Percentiles rank a stretch among this genome's conserved stretches.
phyloP scores from a whole-genome alignment of 1,140 invertebrate species.

The Lasioglossum baleicum region DNA sequence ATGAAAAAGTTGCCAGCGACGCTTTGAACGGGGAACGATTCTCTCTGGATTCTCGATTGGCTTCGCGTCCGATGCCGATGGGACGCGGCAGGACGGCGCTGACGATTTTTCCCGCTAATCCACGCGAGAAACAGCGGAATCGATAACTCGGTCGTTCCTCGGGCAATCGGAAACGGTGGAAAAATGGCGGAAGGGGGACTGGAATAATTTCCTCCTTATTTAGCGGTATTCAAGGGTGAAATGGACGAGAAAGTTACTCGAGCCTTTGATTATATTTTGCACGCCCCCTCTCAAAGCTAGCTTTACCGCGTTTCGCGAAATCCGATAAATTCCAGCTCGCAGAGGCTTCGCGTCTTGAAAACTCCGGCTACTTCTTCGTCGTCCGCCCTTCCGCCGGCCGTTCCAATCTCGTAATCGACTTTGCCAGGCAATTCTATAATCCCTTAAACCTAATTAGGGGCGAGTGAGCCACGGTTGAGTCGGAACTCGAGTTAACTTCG shows the following conservation, averaged over 20 bases:
- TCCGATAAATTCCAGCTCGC: constrained; percentile 38
- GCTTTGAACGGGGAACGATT: too few relatives aligned
- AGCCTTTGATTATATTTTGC: constrained; percentile 36
- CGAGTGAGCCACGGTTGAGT: constrained; percentile 59
- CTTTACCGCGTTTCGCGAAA: constrained; percentile 28
- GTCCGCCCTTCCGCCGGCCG: background rate
- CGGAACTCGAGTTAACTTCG: constrained; percentile 70
- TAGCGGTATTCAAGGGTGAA: too few relatives aligned
- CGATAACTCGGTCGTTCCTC: too few relatives aligned
- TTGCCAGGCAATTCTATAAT: constrained; percentile 78
- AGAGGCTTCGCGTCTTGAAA: constrained; percentile 40
- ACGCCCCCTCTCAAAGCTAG: background rate
- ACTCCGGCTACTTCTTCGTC: constrained; percentile 36
- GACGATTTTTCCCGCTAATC: too few relatives aligned
- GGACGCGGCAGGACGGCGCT: too few relatives aligned
- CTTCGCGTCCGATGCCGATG: too few relatives aligned
- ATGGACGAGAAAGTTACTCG: too few relatives aligned
- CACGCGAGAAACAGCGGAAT: too few relatives aligned
- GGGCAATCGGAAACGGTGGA: too few relatives aligned
- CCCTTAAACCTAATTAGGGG: constrained; percentile 76
- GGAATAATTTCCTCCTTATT: too few relatives aligned
- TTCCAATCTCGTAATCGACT: constrained; percentile 74
- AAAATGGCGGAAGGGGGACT: too few relatives aligned
- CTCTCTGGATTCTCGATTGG: too few relatives aligned
- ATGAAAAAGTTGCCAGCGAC: constrained; percentile 27